phyloP scores from a whole-genome alignment of 2,888 invertebrate species.

The Brenthis ino region DNA sequence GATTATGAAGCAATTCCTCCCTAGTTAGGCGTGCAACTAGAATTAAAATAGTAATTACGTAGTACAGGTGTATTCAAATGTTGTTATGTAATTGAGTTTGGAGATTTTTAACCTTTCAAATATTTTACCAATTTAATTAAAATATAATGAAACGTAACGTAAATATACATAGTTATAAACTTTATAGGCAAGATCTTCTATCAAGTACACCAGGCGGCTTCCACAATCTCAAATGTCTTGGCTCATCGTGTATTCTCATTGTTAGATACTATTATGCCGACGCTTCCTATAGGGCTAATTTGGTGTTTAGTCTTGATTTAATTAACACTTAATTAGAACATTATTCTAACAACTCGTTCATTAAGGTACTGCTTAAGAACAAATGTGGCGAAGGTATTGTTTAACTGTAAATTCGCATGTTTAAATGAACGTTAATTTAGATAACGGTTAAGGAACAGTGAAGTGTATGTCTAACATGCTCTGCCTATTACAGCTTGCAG shows the following conservation, averaged over 20 bases:
- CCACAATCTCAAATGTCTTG: constrained; percentile 18
- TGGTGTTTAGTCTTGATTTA: constrained; percentile 27
- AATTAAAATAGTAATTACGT: constrained; percentile 41
- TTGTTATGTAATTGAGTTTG: constrained; percentile 18
- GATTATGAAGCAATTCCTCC: constrained; percentile 40
- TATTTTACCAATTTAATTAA: constrained; percentile 9
- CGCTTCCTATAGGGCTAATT: constrained; percentile 21
- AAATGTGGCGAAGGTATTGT: constrained; percentile 1
- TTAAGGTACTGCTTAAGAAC: constrained; percentile 1
- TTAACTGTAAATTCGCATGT: constrained; percentile 1
- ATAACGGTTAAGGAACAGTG: too few relatives aligned
- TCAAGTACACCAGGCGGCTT: constrained; percentile 23
- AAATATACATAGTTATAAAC: constrained; percentile 12
- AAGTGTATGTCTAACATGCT: too few relatives aligned
- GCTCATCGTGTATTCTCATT: constrained; percentile 29
- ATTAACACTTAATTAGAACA: constrained; percentile 23
- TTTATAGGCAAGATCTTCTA: neutral
- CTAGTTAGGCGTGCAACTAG: constrained; percentile 35
- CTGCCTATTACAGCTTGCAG: too few relatives aligned
- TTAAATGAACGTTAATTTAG: neutral
- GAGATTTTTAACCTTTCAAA: constrained; percentile 8
- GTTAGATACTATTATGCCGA: constrained; percentile 18
- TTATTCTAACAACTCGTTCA: constrained; percentile 10
- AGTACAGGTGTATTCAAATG: constrained; percentile 41
- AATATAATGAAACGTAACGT: neutral